phyloP scores from a whole-genome alignment of 2,113 vertebrate species.

The Pterophyllum scalare region DNA sequence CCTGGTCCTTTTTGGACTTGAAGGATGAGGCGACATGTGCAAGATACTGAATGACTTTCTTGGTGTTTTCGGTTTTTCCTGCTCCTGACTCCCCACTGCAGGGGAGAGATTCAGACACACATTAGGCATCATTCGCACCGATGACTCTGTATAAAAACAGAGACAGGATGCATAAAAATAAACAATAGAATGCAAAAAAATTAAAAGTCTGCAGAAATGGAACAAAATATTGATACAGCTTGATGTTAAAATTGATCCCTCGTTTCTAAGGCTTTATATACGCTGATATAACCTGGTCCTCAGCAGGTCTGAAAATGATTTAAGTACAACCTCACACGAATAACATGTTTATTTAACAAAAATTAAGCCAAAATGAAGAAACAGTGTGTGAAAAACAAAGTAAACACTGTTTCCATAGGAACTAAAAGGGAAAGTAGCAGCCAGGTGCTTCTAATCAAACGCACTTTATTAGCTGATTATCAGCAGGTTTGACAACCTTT shows the following conservation, averaged over 20 bases:
- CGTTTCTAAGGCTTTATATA: not conserved
- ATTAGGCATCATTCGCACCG: not conserved
- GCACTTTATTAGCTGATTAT: not conserved
- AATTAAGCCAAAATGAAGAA: not conserved
- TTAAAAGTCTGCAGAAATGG: not conserved
- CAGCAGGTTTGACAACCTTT: rapidly evolving
- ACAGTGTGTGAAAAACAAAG: not conserved
- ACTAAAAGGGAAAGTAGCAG: not conserved
- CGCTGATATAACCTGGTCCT: too few species aligned
- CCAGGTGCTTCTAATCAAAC: not conserved
- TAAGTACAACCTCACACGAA: too few species aligned
- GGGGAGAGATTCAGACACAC: not conserved
- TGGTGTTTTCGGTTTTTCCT: conserved; percentile 82
- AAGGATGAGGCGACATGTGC: conserved; percentile 79
- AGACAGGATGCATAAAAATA: not conserved
- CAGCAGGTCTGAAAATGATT: too few species aligned
- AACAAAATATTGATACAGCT: not conserved
- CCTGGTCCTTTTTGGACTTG: conserved; percentile 82
- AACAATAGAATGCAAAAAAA: too few species aligned
- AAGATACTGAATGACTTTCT: conserved; percentile 84
- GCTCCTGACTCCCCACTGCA: conserved; percentile 81
- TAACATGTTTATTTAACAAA: not conserved
- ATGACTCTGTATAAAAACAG: not conserved
- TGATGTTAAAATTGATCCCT: not conserved
- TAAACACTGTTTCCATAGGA: not conserved